phyloP scores from a whole-genome alignment of 2,797 vertebrate species.

The Myotis findleyi region DNA sequence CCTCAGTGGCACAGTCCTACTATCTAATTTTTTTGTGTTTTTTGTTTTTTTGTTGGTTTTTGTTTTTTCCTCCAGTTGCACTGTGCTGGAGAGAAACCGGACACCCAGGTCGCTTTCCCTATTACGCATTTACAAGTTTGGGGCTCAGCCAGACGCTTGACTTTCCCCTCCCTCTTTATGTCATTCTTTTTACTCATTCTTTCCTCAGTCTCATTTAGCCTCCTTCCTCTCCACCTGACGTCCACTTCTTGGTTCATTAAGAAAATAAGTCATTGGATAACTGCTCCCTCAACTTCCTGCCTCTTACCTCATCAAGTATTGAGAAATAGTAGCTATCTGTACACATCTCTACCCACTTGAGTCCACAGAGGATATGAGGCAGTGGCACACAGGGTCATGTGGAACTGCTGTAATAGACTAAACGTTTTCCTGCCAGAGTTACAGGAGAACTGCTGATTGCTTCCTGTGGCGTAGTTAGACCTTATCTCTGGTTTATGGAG shows the following conservation, averaged over 20 bases:
- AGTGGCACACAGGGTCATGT: neutral
- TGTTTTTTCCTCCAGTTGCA: neutral
- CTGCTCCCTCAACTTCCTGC: neutral
- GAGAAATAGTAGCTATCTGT: neutral
- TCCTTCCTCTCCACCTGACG: neutral
- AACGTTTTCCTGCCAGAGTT: neutral
- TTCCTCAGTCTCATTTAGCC: neutral
- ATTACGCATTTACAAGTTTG: neutral
- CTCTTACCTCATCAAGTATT: neutral
- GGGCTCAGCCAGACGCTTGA: neutral
- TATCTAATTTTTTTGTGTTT: neutral
- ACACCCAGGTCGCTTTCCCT: neutral
- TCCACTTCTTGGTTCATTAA: slow-evolving; percentile 35
- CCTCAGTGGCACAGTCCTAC: neutral
- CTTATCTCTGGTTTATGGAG: neutral
- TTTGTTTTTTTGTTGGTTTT: neutral
- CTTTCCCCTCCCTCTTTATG: neutral
- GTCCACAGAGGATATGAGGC: neutral
- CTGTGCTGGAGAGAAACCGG: slow-evolving; percentile 26
- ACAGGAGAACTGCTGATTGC: neutral
- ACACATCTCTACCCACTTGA: neutral
- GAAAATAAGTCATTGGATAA: slow-evolving; percentile 34
- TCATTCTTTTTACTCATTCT: neutral
- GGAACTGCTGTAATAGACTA: neutral
- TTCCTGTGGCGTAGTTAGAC: neutral